Evolutionary conservation across 53 echinoderm and acorn worm genomes (phyloP), one percentile per base, ranked within the genome.

Genomic region (Patiria pectinifera): DNA sequence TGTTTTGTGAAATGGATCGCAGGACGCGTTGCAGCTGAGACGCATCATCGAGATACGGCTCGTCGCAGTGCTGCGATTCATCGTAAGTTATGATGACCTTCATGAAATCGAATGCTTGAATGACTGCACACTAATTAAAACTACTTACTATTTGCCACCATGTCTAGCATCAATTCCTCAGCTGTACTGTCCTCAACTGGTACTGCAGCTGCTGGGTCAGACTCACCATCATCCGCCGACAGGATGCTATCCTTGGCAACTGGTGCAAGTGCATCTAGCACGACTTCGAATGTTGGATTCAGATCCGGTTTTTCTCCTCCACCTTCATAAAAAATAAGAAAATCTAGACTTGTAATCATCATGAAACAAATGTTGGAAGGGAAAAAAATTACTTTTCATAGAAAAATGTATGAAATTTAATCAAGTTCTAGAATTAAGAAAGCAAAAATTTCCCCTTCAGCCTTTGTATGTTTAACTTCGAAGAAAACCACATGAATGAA

Each of bases 181-280:
- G 14, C 46, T 78, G 46, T 69, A 19, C 14, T 45, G 71, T 69
- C 85, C 43, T 45, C 69, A 43, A 85, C 47, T 85, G 60, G 11
- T 22, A 85, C 18, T 59, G 63, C 18, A 69, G 45, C 70, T 47
- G 53, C 23, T 46, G 87, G 87, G 4, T 13, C 2, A 9, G 77
- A 87, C 24, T 87, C 87, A 18, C 87, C 87, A 23, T 72, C 86
- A 11, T 43, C 48, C 74, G 19, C n/a, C 6, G 45, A 53, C 16
- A 86, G 49, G 58, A 86, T 86, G 72, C 86, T 74, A 75, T 86
- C 86, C 86, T 85, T 86, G 2, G 58, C 48, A 47, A 72, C 87
- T 9, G 76, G 87, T 2, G 76, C 87, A 71, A 87, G 48, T 15
- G 76, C 87, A 22, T 76, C 87, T 11, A 87, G 26, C 25, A 87